Evolutionary conservation across 1,140 invertebrate species (phyloP).

Genomic region (Dolichoris vasculosae): DNA sequence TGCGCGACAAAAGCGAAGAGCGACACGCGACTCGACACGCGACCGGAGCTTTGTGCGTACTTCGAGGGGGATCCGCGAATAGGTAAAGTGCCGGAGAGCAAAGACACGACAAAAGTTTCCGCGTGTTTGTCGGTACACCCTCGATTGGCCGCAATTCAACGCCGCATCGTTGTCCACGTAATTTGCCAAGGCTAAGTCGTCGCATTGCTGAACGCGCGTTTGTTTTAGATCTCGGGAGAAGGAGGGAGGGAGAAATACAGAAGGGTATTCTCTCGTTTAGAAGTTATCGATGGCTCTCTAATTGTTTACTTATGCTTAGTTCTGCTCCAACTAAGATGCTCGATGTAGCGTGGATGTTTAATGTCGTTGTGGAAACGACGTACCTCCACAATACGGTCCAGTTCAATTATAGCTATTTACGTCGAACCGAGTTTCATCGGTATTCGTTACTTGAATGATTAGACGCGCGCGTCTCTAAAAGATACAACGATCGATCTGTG

Average conservation of each 20-base stretch:
- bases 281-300: neutral
- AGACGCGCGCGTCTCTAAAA: too few relatives aligned
- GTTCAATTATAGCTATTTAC: too few relatives aligned
- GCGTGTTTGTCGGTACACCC: conserved; percentile 15
- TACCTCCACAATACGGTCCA: too few relatives aligned
- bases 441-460: too few relatives aligned
- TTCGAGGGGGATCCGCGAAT: neutral
- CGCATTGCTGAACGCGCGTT: conserved; percentile 44
- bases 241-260: neutral
- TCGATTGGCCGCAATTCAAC: conserved; percentile 51
- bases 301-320: neutral
- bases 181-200: conserved; percentile 10
- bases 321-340: too few relatives aligned
- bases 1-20: neutral
- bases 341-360: too few relatives aligned
- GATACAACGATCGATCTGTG: too few relatives aligned
- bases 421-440: too few relatives aligned
- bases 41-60: neutral
- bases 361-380: too few relatives aligned
- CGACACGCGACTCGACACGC: conserved; percentile 49
- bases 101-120: conserved; percentile 29
- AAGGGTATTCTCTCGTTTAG: neutral
- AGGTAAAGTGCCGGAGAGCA: conserved; percentile 40
- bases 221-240: neutral
- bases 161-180: conserved; percentile 40